These are phyloP conservation scores for Leptodactylus fallax DNA, from an alignment of 2,797 vertebrate species.

Conservation along the genomic window DNA sequence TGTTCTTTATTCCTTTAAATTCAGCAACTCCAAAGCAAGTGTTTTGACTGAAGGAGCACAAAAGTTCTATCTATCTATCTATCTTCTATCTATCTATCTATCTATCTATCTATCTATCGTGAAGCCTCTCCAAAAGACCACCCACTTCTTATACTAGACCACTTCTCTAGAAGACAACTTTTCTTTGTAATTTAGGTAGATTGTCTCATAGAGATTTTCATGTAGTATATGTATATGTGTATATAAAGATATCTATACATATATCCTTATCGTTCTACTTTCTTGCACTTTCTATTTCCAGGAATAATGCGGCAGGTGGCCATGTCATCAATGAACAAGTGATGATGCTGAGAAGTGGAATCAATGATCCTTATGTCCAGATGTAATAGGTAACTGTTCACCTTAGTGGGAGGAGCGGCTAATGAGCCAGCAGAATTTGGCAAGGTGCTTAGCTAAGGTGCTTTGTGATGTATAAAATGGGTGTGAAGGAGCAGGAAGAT, in stretches of 20 bases:
- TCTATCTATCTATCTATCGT: too few species aligned
- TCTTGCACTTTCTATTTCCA: neutral
- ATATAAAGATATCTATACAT: neutral
- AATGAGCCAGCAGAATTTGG: slow-evolving; percentile 55
- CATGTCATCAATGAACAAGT: neutral
- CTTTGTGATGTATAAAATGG: slow-evolving; percentile 57
- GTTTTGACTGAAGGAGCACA: too few species aligned
- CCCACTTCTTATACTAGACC: too few species aligned
- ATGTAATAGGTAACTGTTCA: slow-evolving; percentile 31
- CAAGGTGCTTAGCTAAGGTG: slow-evolving; percentile 63
- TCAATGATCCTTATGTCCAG: slow-evolving; percentile 23
- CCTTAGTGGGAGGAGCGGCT: slow-evolving; percentile 28
- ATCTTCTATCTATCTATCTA: too few species aligned
- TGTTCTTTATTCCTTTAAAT: too few species aligned
- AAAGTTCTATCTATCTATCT: too few species aligned
- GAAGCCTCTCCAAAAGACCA: too few species aligned
- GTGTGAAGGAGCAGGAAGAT: neutral
- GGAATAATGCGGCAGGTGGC: slow-evolving; percentile 28
- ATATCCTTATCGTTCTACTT: neutral
- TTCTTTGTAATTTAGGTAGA: too few species aligned
- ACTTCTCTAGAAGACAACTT: too few species aligned
- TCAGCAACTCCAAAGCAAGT: too few species aligned
- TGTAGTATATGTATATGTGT: neutral
- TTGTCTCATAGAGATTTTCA: too few species aligned
- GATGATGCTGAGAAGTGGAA: slow-evolving; percentile 26